Conservation (phyloP, 2,888 invertebrate genomes). For the Acanthosepion pharaonis region DNA sequence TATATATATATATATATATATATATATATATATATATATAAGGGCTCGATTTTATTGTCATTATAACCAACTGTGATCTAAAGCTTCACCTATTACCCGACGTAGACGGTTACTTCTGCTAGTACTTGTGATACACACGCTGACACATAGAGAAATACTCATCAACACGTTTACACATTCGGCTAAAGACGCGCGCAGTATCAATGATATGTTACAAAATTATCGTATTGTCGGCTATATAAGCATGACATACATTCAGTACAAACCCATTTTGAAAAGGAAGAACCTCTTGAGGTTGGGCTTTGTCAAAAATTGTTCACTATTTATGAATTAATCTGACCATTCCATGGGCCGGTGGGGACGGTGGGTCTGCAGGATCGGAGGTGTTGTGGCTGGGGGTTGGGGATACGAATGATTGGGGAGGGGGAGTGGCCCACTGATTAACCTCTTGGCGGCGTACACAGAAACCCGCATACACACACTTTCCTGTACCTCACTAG, state of each 20-base stretch:
- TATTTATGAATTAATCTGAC: conserved; percentile 10
- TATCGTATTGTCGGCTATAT: neutral
- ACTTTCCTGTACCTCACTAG: neutral
- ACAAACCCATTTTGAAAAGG: neutral
- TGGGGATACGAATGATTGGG: neutral
- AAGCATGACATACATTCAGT: neutral
- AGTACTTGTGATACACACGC: no score
- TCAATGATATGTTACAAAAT: no score
- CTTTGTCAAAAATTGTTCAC: conserved; percentile 33
- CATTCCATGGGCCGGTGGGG: neutral
- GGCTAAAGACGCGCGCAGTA: no score
- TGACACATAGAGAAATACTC: no score
- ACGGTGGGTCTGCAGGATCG: neutral
- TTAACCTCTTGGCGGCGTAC: neutral
- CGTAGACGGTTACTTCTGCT: no score
- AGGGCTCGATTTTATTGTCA: no score
- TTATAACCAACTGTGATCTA: no score
- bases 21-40: no score
- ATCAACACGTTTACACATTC: no score
- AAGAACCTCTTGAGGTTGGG: neutral
- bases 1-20: no score
- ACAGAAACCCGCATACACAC: neutral
- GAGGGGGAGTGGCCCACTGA: neutral
- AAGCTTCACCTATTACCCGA: no score
- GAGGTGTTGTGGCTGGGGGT: neutral